Percentiles rank a stretch among this genome's conserved stretches.
Evolutionary conservation across 64 coral and sea anemone species (phyloP).

Genomic region (Trachythela sp.): DNA sequence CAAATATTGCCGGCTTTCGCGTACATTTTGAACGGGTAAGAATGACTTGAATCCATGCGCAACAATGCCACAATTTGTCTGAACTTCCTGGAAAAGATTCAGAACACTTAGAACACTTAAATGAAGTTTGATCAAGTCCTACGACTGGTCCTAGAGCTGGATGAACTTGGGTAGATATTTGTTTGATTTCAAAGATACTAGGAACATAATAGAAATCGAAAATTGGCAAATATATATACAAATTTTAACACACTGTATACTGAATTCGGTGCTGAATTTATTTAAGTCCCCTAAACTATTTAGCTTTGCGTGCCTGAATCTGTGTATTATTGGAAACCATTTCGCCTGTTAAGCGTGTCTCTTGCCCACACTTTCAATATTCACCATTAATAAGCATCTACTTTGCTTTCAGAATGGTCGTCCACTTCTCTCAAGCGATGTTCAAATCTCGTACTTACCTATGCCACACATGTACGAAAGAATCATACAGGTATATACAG

Average conservation of each 20-base stretch:
- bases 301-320: neutral
- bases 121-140: too few species aligned
- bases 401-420: slow-evolving; percentile 20
- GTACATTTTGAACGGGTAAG: neutral
- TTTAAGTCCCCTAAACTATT: neutral
- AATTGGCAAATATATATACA: too few species aligned
- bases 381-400: neutral
- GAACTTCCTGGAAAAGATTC: neutral
- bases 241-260: too few species aligned
- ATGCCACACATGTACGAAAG: slow-evolving; percentile 63
- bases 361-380: too few species aligned
- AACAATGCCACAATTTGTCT: neutral
- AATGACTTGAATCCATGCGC: neutral
- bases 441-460: slow-evolving; percentile 50
- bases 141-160: too few species aligned
- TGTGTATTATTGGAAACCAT: neutral
- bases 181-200: too few species aligned
- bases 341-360: neutral
- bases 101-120: neutral
- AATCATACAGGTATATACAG: slow-evolving; percentile 39
- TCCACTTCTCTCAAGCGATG: neutral
- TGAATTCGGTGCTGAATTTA: too few species aligned
- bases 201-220: too few species aligned
- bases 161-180: too few species aligned
- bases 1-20: neutral